Base-by-base conservation (phyloP, 2,888 invertebrate species). In the Amiota minor region DNA sequence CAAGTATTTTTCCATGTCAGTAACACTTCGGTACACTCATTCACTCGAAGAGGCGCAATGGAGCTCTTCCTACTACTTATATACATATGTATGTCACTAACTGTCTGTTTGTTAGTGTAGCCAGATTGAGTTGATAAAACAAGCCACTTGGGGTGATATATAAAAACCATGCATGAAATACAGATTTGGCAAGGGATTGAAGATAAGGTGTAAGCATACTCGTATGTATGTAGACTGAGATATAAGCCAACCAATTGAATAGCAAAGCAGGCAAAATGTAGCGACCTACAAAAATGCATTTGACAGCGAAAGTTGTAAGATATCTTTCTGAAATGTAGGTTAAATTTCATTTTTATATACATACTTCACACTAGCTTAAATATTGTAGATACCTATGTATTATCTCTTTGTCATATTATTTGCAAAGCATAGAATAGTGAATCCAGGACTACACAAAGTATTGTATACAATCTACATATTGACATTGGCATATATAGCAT, bases 131-230 rank as follows among this genome's bases (percentile, higher is more conserved):
- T 74, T 73, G 80, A 82, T 77, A 77, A 79, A 77, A 75, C 78
- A 82, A 83, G 78, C 80, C 81, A 81, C 80, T 81, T 72, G 76
- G 77, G 74, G 77, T 77, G 59, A 79, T 80, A 81, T 77, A 74
- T 80, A 72, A 74, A 56, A 70, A 11, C 16, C 18, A 8, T 56
- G 18, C 16, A 76, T 75, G 75, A 76, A 72, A 74, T 59, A 14
- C 16, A 70, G 46, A 72, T 62, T 68, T n/a, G 67, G 16, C 72
- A 49, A 72, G 50, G 68, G 62, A 18, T 56, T 56, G 65, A 47
- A 50, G 6, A 35, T 50, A 61, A 20, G 18, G 67, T 14, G 65
- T 68, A 70, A 67, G 70, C 47, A 73, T 74, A 72, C 67, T 61
- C 69, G n/a, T n/a, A n/a, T n/a, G n/a, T n/a, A 35, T 35, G 35